These are phyloP conservation scores for Gymnothorax reevesii DNA, from an alignment of 2,797 vertebrate genomes.

Conservation along the genomic window DNA sequence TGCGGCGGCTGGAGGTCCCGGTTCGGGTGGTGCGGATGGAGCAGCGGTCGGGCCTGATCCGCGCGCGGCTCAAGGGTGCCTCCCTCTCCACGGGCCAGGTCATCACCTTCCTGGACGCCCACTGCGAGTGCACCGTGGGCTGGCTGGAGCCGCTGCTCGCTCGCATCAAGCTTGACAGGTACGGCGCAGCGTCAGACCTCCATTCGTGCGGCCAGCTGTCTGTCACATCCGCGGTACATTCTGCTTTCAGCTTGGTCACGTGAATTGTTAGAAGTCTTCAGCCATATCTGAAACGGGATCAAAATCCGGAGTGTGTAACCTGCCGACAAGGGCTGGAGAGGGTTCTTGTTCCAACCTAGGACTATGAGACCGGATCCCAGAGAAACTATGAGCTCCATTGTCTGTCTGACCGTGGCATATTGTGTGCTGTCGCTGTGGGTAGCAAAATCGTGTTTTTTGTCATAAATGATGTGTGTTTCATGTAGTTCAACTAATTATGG, in stretches of 20 bases:
- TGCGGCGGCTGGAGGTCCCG: slow-evolving; percentile 88
- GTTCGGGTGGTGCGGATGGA: slow-evolving; percentile 96
- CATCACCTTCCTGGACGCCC: slow-evolving; percentile 97
- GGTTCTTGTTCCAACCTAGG: too few species aligned
- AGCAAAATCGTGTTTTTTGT: too few species aligned
- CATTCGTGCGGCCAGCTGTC: not conserved
- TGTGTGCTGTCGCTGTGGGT: too few species aligned
- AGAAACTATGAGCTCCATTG: too few species aligned
- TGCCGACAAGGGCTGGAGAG: too few species aligned
- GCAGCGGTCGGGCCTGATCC: slow-evolving; percentile 93
- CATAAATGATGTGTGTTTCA: too few species aligned
- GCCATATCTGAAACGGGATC: not conserved
- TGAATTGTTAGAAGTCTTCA: not conserved
- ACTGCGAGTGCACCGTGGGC: slow-evolving; percentile 96
- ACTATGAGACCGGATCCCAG: too few species aligned
- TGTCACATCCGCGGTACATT: not conserved
- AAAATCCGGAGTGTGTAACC: too few species aligned
- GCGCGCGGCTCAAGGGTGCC: slow-evolving; percentile 94
- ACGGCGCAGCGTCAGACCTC: slow-evolving; percentile 45
- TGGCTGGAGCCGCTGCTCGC: slow-evolving; percentile 96
- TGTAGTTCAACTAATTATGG: too few species aligned
- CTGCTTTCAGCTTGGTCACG: not conserved
- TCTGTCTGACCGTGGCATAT: too few species aligned
- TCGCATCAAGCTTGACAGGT: slow-evolving; percentile 96
- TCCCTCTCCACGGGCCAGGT: slow-evolving; percentile 95